A percentile compares a stretch with the other conserved stretches of the same genome.
Conservation (phyloP, 2,113 vertebrate species). For the Thomomys bottae region DNA sequence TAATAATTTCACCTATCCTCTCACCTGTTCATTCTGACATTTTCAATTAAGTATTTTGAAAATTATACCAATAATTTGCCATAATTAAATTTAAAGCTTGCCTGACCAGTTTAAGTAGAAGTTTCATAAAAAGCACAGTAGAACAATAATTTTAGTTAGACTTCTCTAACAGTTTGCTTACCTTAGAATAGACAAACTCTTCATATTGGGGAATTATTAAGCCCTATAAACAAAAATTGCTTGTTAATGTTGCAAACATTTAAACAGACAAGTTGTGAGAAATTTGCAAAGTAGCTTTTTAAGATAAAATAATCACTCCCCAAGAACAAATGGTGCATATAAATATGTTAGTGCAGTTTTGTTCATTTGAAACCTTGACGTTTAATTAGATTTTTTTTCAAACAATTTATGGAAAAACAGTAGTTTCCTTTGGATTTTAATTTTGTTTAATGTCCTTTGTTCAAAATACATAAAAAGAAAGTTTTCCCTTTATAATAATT, state of each 20-base stretch:
- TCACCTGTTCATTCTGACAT: conserved; percentile 30
- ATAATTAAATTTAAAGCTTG: conserved; percentile 42
- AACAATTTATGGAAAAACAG: conserved; percentile 57
- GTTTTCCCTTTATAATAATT: conserved; percentile 57
- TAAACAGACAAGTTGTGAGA: conserved; percentile 60
- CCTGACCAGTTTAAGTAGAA: conserved; percentile 44
- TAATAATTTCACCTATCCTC: conserved; percentile 63
- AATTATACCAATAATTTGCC: conserved; percentile 62
- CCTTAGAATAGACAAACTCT: conserved; percentile 51
- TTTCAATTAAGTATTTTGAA: conserved; percentile 65
- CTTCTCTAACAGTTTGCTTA: conserved; percentile 40
- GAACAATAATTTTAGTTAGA: conserved; percentile 34
- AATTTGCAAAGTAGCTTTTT: conserved; percentile 40
- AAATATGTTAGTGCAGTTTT: conserved; percentile 51
- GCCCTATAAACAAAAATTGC: conserved; percentile 37
- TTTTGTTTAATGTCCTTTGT: conserved; percentile 73
- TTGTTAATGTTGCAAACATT: conserved; percentile 60
- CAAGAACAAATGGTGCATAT: conserved; percentile 47
- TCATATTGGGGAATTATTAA: background rate
- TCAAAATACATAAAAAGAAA: conserved; percentile 53
- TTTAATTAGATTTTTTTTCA: conserved; percentile 44
- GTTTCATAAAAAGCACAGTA: conserved; percentile 42
- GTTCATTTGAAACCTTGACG: conserved; percentile 56
- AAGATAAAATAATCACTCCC: conserved; percentile 14
- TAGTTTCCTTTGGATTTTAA: conserved; percentile 63